Conservation (phyloP, 2,113 vertebrate species). For the Panthera uncia region DNA sequence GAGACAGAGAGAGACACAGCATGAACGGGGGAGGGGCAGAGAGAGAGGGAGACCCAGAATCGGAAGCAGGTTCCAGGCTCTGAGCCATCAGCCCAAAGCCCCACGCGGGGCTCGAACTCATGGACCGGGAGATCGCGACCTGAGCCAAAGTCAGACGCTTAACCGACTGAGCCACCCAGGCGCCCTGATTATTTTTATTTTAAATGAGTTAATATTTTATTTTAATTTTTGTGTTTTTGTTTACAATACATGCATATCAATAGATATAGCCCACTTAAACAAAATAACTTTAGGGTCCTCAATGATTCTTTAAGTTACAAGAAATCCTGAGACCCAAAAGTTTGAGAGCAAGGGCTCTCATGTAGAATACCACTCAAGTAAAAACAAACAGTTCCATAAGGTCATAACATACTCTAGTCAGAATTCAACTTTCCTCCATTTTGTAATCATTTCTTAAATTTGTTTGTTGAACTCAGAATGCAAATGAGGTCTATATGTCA, state of each 20-base stretch:
- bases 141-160: too few species aligned
- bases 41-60: too few species aligned
- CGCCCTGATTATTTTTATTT: neutral
- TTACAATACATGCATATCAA: neutral
- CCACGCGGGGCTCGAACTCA: too few species aligned
- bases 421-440: neutral
- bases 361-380: neutral
- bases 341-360: neutral
- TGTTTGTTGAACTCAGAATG: neutral
- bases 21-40: too few species aligned
- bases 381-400: neutral
- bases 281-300: neutral
- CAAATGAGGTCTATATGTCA: neutral
- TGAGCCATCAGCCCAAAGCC: too few species aligned
- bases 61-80: too few species aligned
- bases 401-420: neutral
- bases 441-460: neutral
- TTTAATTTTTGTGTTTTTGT: neutral
- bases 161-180: too few species aligned
- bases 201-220: neutral
- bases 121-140: too few species aligned
- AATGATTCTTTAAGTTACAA: neutral
- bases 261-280: neutral
- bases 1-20: too few species aligned
- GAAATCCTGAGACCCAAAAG: neutral